A percentile compares a stretch with the other conserved stretches of the same genome.
phyloP scores from a whole-genome alignment of 2,888 invertebrate species.

The Cryptocephalus primarius region DNA sequence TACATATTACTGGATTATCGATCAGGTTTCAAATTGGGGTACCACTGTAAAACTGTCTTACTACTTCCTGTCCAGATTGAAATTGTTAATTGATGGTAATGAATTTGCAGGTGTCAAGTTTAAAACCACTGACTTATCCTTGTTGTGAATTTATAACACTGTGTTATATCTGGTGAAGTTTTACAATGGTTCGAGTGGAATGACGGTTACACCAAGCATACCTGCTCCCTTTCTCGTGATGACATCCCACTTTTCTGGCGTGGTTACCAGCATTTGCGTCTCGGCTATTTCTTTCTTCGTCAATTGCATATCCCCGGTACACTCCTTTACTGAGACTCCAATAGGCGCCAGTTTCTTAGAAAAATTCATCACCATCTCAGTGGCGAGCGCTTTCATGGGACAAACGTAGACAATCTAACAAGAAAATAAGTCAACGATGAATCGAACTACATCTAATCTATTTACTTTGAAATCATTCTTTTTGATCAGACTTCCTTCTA shows the following conservation, averaged over 20 bases:
- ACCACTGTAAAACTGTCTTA: too few species aligned
- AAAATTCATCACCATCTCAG: conserved; percentile 97
- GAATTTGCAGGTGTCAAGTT: too few species aligned
- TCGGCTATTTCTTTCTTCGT: conserved; percentile 87
- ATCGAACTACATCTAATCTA: neutral
- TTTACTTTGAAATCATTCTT: conserved; percentile 85
- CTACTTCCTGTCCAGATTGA: too few species aligned
- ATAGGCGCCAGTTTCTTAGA: conserved; percentile 62
- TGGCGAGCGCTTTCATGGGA: conserved; percentile 98
- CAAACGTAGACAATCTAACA: conserved; percentile 91
- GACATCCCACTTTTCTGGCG: conserved; percentile 99
- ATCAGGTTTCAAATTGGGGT: too few species aligned
- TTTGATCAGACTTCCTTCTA: conserved; percentile 69
- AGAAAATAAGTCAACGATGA: conserved; percentile 1
- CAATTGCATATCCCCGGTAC: conserved; percentile 97
- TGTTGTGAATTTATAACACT: too few species aligned
- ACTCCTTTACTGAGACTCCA: conserved; percentile 78
- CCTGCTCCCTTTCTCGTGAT: conserved; percentile 89
- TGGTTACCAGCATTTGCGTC: conserved; percentile 96
- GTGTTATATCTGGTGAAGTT: too few species aligned
- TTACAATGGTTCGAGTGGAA: too few species aligned
- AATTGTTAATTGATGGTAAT: too few species aligned
- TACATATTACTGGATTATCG: too few species aligned
- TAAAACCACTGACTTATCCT: too few species aligned
- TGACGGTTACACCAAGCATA: conserved; percentile 22